These are phyloP conservation scores for Acestrorhynchus altus DNA, from an alignment of 2,797 vertebrate genomes.

Conservation along the genomic window DNA sequence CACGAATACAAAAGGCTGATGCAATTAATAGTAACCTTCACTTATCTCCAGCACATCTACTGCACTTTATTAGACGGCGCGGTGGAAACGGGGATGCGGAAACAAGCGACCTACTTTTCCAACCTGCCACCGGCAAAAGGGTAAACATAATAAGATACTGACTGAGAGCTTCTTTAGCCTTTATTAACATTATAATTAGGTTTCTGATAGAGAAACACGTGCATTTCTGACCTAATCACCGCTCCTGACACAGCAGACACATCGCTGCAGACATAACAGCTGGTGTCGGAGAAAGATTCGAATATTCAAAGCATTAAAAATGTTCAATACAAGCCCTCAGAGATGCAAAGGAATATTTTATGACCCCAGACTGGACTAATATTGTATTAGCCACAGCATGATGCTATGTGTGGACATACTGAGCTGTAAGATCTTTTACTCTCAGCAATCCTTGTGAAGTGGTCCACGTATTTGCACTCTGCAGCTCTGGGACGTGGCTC, in stretches of 20 bases:
- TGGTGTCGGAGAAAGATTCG: neutral
- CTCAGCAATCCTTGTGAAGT: neutral
- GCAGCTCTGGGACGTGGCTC: too few relatives aligned
- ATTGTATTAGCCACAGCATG: neutral
- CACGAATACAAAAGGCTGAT: conserved; percentile 18
- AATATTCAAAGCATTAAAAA: neutral
- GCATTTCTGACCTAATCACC: neutral
- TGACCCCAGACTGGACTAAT: neutral
- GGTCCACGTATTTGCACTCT: too few relatives aligned
- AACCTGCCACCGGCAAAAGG: neutral
- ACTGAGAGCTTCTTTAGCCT: neutral
- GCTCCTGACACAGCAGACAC: neutral
- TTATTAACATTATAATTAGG: conserved; percentile 9
- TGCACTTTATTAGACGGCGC: conserved; percentile 1
- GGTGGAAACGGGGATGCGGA: neutral
- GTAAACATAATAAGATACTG: conserved; percentile 19
- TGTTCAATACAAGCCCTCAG: neutral
- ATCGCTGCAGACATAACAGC: neutral
- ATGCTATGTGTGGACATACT: neutral
- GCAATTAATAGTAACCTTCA: conserved; percentile 41
- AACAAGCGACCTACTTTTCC: conserved; percentile 16
- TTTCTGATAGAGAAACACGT: conserved; percentile 9
- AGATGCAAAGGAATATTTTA: neutral
- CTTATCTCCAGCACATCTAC: conserved; percentile 23
- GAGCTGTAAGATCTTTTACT: too few relatives aligned